Conservation (phyloP, 2,888 invertebrate species). For the Cosmorhoe ocellata region DNA sequence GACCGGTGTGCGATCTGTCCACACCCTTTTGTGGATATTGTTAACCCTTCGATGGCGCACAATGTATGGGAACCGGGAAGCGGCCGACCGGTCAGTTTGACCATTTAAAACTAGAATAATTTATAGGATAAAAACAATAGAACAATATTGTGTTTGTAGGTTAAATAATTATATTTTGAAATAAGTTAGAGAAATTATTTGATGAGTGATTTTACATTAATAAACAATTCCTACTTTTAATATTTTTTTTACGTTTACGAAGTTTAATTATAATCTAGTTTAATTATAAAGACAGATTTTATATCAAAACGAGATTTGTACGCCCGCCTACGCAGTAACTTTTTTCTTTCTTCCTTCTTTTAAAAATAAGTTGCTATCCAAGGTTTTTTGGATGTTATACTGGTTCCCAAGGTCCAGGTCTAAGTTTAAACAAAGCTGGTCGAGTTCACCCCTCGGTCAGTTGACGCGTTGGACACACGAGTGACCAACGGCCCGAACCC, state of each 20-base stretch:
- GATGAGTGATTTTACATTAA: no score
- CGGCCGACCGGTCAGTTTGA: constrained; percentile 53
- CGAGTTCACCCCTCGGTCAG: constrained; percentile 46
- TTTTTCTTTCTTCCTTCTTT: neutral
- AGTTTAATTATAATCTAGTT: no score
- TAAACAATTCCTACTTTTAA: no score
- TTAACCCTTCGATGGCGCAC: constrained; percentile 67
- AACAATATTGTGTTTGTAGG: constrained; percentile 1
- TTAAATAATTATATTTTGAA: no score
- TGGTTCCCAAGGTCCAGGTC: constrained; percentile 49
- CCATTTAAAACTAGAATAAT: constrained; percentile 64
- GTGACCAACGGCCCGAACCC: constrained; percentile 70
- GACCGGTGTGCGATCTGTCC: constrained; percentile 76
- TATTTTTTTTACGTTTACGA: no score
- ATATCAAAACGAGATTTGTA: neutral
- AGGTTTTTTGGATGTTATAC: neutral
- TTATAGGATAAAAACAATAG: constrained; percentile 27
- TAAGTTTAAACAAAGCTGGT: constrained; percentile 43
- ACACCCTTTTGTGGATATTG: constrained; percentile 77
- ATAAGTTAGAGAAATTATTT: no score
- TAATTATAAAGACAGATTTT: no score
- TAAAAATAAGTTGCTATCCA: neutral
- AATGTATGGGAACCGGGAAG: constrained; percentile 79
- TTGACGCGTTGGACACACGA: constrained; percentile 46
- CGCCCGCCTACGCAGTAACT: neutral